Conservation (phyloP, 2,113 vertebrate genomes). For the Leucosticte australis region DNA sequence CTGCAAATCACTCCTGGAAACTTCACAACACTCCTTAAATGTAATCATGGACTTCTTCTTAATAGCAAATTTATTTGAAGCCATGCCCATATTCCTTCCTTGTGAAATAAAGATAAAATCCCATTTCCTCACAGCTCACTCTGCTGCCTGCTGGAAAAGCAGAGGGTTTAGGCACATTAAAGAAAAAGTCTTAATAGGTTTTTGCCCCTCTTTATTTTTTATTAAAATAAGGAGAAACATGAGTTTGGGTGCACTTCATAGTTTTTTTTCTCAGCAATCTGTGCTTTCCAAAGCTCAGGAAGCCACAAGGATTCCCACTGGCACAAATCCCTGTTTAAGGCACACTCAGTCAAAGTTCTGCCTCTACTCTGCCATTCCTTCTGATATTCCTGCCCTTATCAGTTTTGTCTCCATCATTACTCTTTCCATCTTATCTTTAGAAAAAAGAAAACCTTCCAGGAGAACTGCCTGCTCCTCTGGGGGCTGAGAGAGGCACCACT, state of each 20-base stretch:
- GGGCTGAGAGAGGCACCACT: background rate
- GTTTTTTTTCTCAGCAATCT: background rate
- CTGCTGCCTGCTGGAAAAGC: background rate
- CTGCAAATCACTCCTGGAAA: background rate
- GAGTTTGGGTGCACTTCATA: background rate
- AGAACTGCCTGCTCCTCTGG: background rate
- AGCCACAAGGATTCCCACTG: background rate
- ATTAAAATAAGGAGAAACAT: background rate
- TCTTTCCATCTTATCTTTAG: background rate
- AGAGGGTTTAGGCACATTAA: background rate
- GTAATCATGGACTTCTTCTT: background rate
- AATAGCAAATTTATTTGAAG: background rate
- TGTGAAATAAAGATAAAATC: background rate
- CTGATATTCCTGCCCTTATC: background rate
- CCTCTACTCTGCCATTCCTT: background rate
- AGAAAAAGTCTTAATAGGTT: background rate
- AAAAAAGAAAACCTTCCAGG: background rate
- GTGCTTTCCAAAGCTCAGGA: background rate
- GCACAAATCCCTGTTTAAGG: background rate
- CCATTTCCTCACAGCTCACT: background rate
- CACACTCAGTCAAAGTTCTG: background rate
- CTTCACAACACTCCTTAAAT: background rate
- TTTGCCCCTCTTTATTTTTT: background rate
- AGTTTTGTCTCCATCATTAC: background rate
- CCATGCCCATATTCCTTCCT: background rate